A percentile compares a stretch with the other conserved stretches of the same genome.
Conservation (phyloP, 2,888 invertebrate species). For the Drosophila monieri region DNA sequence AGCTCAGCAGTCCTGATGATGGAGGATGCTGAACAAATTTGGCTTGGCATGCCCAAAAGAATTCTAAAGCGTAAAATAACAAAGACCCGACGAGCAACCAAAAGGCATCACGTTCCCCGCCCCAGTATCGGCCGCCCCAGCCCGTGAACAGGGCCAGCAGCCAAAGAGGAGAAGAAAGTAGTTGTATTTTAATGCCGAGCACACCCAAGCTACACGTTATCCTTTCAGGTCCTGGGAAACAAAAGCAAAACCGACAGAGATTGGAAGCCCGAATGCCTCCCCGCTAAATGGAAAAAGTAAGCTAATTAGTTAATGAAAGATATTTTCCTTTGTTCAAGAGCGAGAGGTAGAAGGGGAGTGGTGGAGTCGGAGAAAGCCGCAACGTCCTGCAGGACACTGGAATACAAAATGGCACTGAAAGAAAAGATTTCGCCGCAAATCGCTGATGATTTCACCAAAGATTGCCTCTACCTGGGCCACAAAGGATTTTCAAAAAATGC, state of each 20-base stretch:
- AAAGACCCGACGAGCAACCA: slow-evolving; percentile 51
- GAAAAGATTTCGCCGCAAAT: slow-evolving; percentile 5
- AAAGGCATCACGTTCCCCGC: slow-evolving; percentile 7
- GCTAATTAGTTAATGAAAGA: slow-evolving; percentile 80
- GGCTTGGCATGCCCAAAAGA: slow-evolving; percentile 69
- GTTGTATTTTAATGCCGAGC: slow-evolving; percentile 61
- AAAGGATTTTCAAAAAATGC: background rate
- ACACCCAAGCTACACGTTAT: slow-evolving; percentile 61
- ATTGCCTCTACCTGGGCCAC: background rate
- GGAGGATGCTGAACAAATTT: slow-evolving; percentile 67
- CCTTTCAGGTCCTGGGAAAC: slow-evolving; percentile 59
- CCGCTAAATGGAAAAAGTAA: slow-evolving; percentile 72
- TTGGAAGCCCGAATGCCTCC: slow-evolving; percentile 11
- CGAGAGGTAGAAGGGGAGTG: background rate
- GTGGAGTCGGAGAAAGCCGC: slow-evolving; percentile 16
- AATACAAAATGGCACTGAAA: slow-evolving; percentile 6
- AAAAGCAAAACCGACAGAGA: slow-evolving; percentile 61
- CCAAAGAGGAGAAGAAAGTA: slow-evolving; percentile 45
- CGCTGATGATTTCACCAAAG: slow-evolving; percentile 2
- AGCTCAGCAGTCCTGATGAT: slow-evolving; percentile 15
- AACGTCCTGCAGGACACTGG: slow-evolving; percentile 32
- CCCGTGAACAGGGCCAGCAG: background rate
- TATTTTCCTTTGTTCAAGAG: slow-evolving; percentile 71
- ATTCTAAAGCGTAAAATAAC: slow-evolving; percentile 77
- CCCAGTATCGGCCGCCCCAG: background rate